Evolutionary conservation across 2,797 vertebrate genomes (phyloP).

Genomic region (Miopithecus talapoin): DNA sequence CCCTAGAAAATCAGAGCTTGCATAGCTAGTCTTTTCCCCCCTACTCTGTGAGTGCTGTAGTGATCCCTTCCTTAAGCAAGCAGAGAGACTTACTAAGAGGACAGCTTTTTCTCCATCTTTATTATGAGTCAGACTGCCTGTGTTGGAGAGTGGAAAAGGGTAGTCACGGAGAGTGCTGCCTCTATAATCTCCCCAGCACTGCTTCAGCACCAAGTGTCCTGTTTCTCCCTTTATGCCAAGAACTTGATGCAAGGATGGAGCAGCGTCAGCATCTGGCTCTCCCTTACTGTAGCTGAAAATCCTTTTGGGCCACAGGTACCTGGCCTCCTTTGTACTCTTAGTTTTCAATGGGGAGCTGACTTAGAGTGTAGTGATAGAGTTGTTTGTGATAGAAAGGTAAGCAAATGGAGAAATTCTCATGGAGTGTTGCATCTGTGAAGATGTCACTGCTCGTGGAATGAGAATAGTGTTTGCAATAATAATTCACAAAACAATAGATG

Average conservation of each 20-base stretch:
- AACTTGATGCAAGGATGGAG: neutral
- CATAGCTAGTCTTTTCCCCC: neutral
- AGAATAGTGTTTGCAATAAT: neutral
- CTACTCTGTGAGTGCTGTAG: neutral
- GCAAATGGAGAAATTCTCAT: neutral
- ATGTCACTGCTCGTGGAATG: neutral
- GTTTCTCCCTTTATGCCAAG: constrained; percentile 12
- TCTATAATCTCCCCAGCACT: neutral
- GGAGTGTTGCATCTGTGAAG: neutral
- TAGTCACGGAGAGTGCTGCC: neutral
- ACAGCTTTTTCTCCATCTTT: neutral
- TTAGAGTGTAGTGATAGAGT: no score
- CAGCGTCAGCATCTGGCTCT: neutral
- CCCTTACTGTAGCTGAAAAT: neutral
- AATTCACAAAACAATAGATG: neutral
- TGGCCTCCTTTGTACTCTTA: neutral
- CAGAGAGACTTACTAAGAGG: neutral
- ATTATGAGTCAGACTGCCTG: neutral
- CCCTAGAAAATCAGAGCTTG: neutral
- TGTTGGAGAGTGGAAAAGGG: neutral
- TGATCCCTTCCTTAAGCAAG: neutral
- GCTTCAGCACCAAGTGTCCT: neutral
- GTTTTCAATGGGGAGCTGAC: neutral
- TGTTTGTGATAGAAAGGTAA: neutral
- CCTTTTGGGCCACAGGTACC: neutral